Conservation (phyloP, 2,113 vertebrate species). For the Origma solitaria region DNA sequence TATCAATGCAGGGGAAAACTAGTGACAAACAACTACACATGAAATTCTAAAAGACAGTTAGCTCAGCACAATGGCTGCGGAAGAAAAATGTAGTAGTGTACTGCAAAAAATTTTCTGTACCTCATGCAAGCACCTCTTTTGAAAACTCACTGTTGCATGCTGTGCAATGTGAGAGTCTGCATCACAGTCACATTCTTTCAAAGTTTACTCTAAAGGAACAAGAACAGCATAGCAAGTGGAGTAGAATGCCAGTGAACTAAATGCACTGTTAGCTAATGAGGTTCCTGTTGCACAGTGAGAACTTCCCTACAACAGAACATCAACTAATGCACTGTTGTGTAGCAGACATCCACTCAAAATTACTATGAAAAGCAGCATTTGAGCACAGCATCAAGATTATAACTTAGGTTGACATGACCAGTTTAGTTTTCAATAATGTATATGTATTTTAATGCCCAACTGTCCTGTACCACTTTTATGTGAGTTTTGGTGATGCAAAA, state of each 20-base stretch:
- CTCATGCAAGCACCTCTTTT: not conserved
- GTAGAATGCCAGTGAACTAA: slow-evolving; percentile 8
- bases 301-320: not conserved
- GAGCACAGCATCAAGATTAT: not conserved
- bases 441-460: not conserved
- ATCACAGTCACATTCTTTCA: slow-evolving; percentile 24
- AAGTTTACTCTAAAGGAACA: slow-evolving; percentile 10
- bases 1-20: not conserved
- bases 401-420: not conserved
- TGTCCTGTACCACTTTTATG: not conserved
- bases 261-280: not conserved
- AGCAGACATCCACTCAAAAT: not conserved
- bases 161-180: not conserved
- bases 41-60: not conserved
- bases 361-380: not conserved
- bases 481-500: not conserved
- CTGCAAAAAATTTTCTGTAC: not conserved
- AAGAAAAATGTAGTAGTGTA: not conserved
- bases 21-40: not conserved
- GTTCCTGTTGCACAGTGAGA: not conserved
- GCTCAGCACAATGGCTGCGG: not conserved
- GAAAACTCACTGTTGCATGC: not conserved
- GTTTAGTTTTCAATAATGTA: not conserved
- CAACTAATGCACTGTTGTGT: not conserved
- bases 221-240: slow-evolving; percentile 41